Conservation (phyloP, 2,888 invertebrate genomes). For the Hypomecis atomaria region DNA sequence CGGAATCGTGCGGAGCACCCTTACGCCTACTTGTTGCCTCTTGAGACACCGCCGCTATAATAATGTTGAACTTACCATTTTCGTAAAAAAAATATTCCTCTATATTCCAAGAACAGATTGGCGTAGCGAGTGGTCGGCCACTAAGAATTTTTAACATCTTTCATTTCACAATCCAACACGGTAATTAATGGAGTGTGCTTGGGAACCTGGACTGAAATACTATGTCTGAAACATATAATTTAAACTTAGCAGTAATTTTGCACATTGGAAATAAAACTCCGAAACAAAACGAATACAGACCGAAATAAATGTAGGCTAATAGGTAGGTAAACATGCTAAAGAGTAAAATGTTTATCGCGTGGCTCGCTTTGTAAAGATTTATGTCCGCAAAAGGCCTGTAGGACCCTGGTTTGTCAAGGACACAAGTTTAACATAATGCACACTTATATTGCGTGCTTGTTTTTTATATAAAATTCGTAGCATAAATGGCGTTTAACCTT, state of each 20-base stretch:
- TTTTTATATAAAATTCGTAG: not conserved
- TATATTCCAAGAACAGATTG: no score
- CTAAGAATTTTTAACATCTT: no score
- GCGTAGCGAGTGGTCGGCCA: no score
- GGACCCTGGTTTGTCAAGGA: constrained; percentile 33
- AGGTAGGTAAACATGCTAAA: not conserved
- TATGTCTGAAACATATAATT: no score
- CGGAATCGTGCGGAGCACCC: constrained; percentile 23
- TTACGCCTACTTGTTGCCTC: constrained; percentile 34
- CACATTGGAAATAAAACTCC: no score
- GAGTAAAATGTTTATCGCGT: constrained; percentile 1
- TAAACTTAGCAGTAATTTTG: no score
- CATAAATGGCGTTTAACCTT: not conserved
- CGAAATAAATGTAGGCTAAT: not conserved
- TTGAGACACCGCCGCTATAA: constrained; percentile 7
- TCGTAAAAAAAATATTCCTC: no score
- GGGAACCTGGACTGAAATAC: no score
- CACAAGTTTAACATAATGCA: constrained; percentile 32
- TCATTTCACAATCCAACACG: no score
- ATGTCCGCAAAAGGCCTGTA: constrained; percentile 20
- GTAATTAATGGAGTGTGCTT: no score
- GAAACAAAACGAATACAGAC: not conserved
- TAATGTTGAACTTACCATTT: not conserved
- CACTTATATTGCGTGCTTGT: constrained; percentile 14
- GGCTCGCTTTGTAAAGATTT: constrained; percentile 15